A percentile compares a stretch with the other conserved stretches of the same genome.
Conservation (phyloP, 1,140 invertebrate species). For the Kradibia gibbosae region DNA sequence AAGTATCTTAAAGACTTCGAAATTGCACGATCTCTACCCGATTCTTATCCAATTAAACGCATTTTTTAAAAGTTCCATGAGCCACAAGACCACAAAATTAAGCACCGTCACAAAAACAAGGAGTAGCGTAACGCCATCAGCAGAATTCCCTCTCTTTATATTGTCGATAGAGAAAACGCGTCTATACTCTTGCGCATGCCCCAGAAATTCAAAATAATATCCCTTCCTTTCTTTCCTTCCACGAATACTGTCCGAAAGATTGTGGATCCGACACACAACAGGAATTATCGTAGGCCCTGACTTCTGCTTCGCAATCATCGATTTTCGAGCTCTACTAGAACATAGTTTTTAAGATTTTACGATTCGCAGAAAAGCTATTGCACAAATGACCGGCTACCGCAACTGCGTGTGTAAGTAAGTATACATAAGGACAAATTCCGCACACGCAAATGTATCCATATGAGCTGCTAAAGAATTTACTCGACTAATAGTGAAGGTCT, state of each 20-base stretch:
- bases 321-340: not conserved
- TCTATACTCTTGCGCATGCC: not conserved
- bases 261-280: not conserved
- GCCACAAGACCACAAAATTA: conserved; percentile 2
- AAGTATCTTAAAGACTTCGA: not conserved
- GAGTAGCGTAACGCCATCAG: not conserved
- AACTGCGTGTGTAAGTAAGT: not conserved
- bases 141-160: not conserved
- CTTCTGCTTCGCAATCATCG: conserved; percentile 10
- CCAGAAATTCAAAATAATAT: conserved; percentile 30
- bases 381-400: conserved; percentile 26
- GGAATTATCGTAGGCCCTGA: conserved; percentile 25
- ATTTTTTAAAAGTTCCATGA: not conserved
- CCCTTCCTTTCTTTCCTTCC: conserved; percentile 2
- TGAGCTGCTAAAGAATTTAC: not conserved
- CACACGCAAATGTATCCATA: conserved; percentile 7
- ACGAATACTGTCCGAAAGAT: conserved; percentile 24
- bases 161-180: not conserved
- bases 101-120: not conserved
- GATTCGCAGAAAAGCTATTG: conserved; percentile 24
- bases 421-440: conserved; percentile 24
- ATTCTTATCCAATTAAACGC: conserved; percentile 36
- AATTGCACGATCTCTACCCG: conserved; percentile 9
- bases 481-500: not conserved
- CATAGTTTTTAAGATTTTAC: conserved; percentile 24